Base-by-base conservation (phyloP, 2,888 invertebrate genomes). In the Ophion costatus region DNA sequence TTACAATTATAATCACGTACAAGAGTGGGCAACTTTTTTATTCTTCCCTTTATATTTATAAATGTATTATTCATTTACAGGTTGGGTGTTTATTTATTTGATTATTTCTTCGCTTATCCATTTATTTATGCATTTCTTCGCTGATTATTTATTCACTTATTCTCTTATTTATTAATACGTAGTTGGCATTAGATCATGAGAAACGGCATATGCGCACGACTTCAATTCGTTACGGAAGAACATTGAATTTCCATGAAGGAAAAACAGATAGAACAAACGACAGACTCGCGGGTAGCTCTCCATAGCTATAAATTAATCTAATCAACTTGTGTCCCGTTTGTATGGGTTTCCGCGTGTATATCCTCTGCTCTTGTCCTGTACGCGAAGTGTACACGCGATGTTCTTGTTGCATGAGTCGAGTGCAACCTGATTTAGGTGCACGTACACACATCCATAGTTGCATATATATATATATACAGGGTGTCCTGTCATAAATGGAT, bases 301-400 rank as follows among this genome's bases (percentile, higher is more conserved):
- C 38, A 29, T 51, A 69, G 73, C 78, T 77, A 80, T 88, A 86
- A 88, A 87, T 88, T 87, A 74, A 73, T 87, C 86, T 87, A 88
- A 88, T 88, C 87, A 88, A 87, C 77, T 82, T 76, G 75, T 66
- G 66, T 82, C 61, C 4, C 20, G 42, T 38, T 33, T n/a, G 57
- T 63, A 63, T 56, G 69, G 71, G 59, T 64, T 74, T 81, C 63
- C n/a, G 22, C 57, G 29, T 56, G 45, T 83, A 51, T 79, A 69
- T 76, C 80, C 67, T 76, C 66, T 0, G 38, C 59, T 79, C 38
- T 76, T 9, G 69, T 59, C n/a, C 42, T 17, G 2, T 51, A 20
- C 10, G 38, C 38, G 24, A 5, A 57, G 7, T 29, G 6, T 29
- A 17, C 77, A 69, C 77, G 77, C 77, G 24, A 77, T 69, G 59